These are phyloP conservation scores for Sylvia atricapilla DNA, from an alignment of 2,113 vertebrate genomes.

Conservation along the genomic window DNA sequence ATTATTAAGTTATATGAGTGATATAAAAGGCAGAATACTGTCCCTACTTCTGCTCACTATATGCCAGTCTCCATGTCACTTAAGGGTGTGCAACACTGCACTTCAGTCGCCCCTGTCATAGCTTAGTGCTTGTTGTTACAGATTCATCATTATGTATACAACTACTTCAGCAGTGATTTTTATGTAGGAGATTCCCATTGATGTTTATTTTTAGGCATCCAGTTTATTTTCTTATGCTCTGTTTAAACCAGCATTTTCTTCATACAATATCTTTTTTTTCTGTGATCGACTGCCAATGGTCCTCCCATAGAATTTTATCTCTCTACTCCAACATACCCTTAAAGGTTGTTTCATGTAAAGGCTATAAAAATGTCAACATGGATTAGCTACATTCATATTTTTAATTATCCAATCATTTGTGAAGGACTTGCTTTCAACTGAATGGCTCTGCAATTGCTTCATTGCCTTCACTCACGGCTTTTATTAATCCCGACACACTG, in stretches of 20 bases:
- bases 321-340: constrained; percentile 25
- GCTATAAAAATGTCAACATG: constrained; percentile 67
- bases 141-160: not conserved
- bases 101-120: not conserved
- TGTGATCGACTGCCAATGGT: constrained; percentile 67
- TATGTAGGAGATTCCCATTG: constrained; percentile 56
- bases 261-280: constrained; percentile 42
- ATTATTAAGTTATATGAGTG: not conserved
- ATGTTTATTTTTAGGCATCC: constrained; percentile 65
- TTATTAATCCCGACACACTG: constrained; percentile 20
- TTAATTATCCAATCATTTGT: constrained; percentile 62
- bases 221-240: constrained; percentile 34
- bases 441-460: constrained; percentile 5
- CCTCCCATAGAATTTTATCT: constrained; percentile 61
- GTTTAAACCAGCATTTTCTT: constrained; percentile 25
- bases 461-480: constrained; percentile 21
- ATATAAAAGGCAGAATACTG: not conserved
- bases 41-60: not conserved
- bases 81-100: not conserved
- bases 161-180: constrained; percentile 8
- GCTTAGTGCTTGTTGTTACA: not conserved
- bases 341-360: constrained; percentile 65
- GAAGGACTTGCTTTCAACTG: constrained; percentile 19
- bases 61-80: not conserved
- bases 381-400: constrained; percentile 65